Evolutionary conservation across 2,888 invertebrate species (phyloP).

Genomic region (Merodon equestris): DNA sequence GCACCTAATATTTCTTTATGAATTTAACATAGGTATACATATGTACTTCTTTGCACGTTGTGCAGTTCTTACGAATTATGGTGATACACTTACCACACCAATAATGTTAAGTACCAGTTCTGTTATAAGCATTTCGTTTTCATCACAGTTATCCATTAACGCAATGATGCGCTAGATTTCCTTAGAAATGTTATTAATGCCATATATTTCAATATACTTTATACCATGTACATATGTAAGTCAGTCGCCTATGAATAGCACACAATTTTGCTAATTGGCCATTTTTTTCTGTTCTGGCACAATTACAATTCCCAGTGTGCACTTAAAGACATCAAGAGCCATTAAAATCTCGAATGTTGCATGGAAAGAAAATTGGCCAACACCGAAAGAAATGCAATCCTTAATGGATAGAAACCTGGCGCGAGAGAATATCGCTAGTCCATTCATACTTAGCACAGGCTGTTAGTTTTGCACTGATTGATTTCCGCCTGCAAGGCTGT

Average conservation of each 20-base stretch:
- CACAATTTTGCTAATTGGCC: slow-evolving; percentile 78
- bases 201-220: slow-evolving; percentile 44
- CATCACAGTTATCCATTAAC: slow-evolving; percentile 59
- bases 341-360: slow-evolving; percentile 64
- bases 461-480: slow-evolving; percentile 65
- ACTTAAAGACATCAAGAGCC: slow-evolving; percentile 65
- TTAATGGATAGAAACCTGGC: slow-evolving; percentile 62
- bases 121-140: slow-evolving; percentile 8
- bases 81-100: slow-evolving; percentile 11
- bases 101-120: slow-evolving; percentile 32
- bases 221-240: slow-evolving; percentile 32
- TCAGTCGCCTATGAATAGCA: slow-evolving; percentile 73
- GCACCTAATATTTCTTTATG: too few relatives aligned
- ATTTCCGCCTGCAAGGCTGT: slow-evolving; percentile 57
- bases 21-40: too few relatives aligned
- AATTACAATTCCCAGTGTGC: slow-evolving; percentile 62
- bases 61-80: too few relatives aligned
- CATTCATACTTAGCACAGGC: slow-evolving; percentile 58
- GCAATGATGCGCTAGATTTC: slow-evolving; percentile 61
- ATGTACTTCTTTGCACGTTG: too few relatives aligned
- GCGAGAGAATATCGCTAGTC: slow-evolving; percentile 61
- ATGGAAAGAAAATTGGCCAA: slow-evolving; percentile 66
- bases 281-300: slow-evolving; percentile 67
- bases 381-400: slow-evolving; percentile 62
- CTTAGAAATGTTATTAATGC: slow-evolving; percentile 41